phyloP scores from a whole-genome alignment of 1,140 invertebrate species.

The Coptotermes formosanus region DNA sequence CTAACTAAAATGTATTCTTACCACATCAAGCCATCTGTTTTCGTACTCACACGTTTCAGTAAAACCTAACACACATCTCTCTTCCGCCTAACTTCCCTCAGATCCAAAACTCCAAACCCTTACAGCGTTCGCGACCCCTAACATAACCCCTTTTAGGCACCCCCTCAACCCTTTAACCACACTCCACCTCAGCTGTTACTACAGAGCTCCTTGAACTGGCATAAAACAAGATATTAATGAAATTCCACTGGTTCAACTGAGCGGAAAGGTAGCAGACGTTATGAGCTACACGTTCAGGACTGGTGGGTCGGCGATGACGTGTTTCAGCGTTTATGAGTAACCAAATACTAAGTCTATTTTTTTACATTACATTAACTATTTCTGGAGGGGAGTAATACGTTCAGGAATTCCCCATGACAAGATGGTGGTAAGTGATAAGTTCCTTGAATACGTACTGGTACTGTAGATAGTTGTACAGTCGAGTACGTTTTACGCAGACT shows the following conservation, averaged over 20 bases:
- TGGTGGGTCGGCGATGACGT: background rate
- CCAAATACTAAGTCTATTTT: too few species aligned
- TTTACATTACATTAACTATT: too few species aligned
- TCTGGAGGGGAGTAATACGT: too few species aligned
- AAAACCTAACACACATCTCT: background rate
- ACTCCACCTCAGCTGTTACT: background rate
- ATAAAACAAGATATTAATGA: slow-evolving; percentile 20
- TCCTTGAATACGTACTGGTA: too few species aligned
- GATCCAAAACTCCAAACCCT: background rate
- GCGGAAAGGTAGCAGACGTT: background rate
- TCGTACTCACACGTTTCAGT: background rate
- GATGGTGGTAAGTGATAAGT: too few species aligned
- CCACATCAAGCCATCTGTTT: background rate
- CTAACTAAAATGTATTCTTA: background rate
- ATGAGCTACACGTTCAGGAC: background rate
- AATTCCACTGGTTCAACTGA: slow-evolving; percentile 4
- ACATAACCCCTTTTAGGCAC: background rate
- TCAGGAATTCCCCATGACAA: too few species aligned
- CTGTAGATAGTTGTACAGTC: too few species aligned
- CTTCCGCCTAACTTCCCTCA: background rate
- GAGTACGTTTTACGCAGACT: too few species aligned
- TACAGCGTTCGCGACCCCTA: background rate
- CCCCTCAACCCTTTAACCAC: background rate
- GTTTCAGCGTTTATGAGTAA: background rate
- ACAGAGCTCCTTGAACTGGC: background rate